Evolutionary conservation across 2,797 vertebrate genomes (phyloP).

Genomic region (Microctenopoma stevenorrisi): DNA sequence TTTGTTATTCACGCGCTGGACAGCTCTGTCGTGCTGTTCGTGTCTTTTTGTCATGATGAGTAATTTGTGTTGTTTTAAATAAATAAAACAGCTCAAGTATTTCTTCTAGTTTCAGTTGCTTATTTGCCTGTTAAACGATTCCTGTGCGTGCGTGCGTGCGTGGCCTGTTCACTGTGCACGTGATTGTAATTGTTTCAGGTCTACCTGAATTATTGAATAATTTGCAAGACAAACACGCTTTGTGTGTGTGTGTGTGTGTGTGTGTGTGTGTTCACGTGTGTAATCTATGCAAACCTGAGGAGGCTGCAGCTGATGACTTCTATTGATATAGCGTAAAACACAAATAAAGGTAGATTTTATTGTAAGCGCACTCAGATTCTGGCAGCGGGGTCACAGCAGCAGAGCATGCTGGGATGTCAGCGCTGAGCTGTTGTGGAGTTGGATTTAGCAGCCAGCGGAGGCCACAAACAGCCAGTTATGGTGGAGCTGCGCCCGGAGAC

Average conservation of each 20-base stretch:
- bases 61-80: background rate
- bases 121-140: conserved; percentile 29
- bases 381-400: conserved; percentile 21
- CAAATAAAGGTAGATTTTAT: conserved; percentile 27
- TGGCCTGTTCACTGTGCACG: conserved; percentile 13
- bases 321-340: conserved; percentile 9
- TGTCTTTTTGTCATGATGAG: conserved; percentile 4
- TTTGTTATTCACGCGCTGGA: too few species aligned
- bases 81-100: background rate
- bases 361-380: background rate
- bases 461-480: conserved; percentile 24
- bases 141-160: conserved; percentile 14
- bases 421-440: conserved; percentile 16
- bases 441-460: conserved; percentile 16
- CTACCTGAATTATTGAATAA: conserved; percentile 41
- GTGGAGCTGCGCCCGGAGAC: background rate
- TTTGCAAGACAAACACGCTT: conserved; percentile 60
- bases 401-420: conserved; percentile 50
- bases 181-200: conserved; percentile 26
- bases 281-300: conserved; percentile 43
- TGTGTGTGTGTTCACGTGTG: conserved; percentile 12
- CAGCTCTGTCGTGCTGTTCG: background rate
- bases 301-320: conserved; percentile 21
- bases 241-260: background rate
- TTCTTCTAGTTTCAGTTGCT: conserved; percentile 1